Percentiles rank a stretch among this genome's conserved stretches.
Conservation (phyloP, 2,797 vertebrate species). For the Monodelphis domestica region DNA sequence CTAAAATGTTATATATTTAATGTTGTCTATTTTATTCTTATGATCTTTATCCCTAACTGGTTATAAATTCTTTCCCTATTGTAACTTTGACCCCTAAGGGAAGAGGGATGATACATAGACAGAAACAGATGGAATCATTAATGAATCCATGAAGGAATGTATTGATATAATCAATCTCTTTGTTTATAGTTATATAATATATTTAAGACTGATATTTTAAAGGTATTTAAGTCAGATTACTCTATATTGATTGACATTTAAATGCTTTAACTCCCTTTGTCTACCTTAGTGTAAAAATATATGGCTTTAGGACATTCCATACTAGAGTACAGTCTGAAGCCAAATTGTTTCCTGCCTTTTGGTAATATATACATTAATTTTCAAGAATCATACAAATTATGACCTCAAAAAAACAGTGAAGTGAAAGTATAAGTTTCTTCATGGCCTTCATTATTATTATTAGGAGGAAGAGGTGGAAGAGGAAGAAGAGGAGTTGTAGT, state of each 20-base stretch:
- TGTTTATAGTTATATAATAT: background rate
- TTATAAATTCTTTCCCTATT: background rate
- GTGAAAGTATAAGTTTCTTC: too few species aligned
- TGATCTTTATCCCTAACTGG: background rate
- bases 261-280: too few species aligned
- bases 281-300: too few species aligned
- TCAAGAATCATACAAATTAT: too few species aligned
- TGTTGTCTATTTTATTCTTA: background rate
- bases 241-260: background rate
- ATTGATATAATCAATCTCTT: background rate
- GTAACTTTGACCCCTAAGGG: background rate
- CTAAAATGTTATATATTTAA: background rate
- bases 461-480: too few species aligned
- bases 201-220: background rate
- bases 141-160: background rate
- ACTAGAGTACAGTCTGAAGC: too few species aligned
- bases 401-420: too few species aligned
- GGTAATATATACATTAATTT: too few species aligned
- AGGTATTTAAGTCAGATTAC: background rate
- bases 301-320: too few species aligned
- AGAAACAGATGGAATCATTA: background rate
- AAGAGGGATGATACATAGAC: background rate
- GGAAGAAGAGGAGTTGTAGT: too few species aligned
- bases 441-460: too few species aligned
- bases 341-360: too few species aligned